Evolutionary conservation across 2,797 vertebrate genomes (phyloP), one percentile per base, ranked within the genome.

Genomic region (Acipenser transmontanus): DNA sequence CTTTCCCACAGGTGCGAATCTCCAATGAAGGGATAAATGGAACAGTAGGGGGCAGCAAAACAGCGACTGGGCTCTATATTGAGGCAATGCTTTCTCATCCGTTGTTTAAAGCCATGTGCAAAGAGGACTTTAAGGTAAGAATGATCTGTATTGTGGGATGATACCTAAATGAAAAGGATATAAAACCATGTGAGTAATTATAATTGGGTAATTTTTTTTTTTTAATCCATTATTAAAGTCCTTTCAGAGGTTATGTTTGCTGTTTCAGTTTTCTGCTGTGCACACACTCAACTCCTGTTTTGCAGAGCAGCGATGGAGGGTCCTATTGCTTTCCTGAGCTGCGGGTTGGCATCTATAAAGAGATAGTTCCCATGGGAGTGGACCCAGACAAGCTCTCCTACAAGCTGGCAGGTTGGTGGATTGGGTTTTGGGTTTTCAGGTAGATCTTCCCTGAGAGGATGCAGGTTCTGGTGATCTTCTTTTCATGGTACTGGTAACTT

Each of bases 351-450:
- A 90, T 97, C 59, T 95, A 91, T 79, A 89, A 91, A 82, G 96
- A 99, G 85, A 96, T 98, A 0, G 96, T 98, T 70, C 97, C 96
- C 20, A 92, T 99, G 93, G 97, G 97, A 67, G 86, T 99, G 74
- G 90, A 94, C 80, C 94, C 95, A 66, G 85, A 82, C 47, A 66
- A 82, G 67, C 51, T 99, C 62, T 95, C 95, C 70, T 94, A 95
- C 70, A 91, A 81, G 78, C 87, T 88, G 73, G 93, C 94, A 77
- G 97, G 95, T 97, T 70, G 2, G 47, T 13, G 47, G 69, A 34
- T 14, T 34, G 34, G 34, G 34, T 34, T 34, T 34, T 34, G 34
- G 34, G 34, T 34, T 34, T 34, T 34, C 34, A 34, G 0, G 34
- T 34, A 34, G 34, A 17, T 17, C 17, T 17, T 17, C 17, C 17